Evolutionary conservation across 2,797 vertebrate genomes (phyloP), one percentile per base, ranked within the genome.

Genomic region (Netta rufina): DNA sequence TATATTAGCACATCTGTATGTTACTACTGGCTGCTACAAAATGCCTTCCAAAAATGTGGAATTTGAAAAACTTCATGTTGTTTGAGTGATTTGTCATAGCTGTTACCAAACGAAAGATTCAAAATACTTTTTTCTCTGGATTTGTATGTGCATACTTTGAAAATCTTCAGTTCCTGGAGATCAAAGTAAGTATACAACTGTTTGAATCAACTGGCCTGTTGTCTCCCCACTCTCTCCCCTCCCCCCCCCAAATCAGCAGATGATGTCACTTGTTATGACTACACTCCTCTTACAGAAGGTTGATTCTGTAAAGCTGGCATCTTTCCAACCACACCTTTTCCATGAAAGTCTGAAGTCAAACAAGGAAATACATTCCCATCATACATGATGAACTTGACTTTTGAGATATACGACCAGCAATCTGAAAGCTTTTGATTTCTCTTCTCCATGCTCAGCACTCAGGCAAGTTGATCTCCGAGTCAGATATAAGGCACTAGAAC

Each of bases 311-410:
- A 88, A 7, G 2, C n/a, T 58, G 91, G 66, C 41, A 92, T 10
- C 6, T 51, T 91, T 90, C 71, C 67, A 89, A 66, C 84, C 91
- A 92, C 81, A 66, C 79, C 79, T 95, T 74, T 93, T 94, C 90
- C 24, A 11, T 21, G 45, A 85, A 93, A 84, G 17, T 51, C 30
- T 58, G n/a, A 56, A 0, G 0, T 49, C 72, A 51, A 54, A 51
- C 25, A 65, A 70, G 54, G 67, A 73, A 90, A 72, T 39, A 71
- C 6, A 41, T 43, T 61, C n/a, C 36, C 16, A 25, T 41, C 27
- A 62, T 3, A 64, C 11, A 94, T 51, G 3, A 24, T 10, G 38
- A 1, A 16, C 11, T 38, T 56, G 9, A 43, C 45, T 78, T 47
- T 24, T 77, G 65, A 57, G 81, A 93, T 72, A 39, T 11, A 12